Conservation (phyloP, 2,113 vertebrate species). For the Mormoops blainvillei region DNA sequence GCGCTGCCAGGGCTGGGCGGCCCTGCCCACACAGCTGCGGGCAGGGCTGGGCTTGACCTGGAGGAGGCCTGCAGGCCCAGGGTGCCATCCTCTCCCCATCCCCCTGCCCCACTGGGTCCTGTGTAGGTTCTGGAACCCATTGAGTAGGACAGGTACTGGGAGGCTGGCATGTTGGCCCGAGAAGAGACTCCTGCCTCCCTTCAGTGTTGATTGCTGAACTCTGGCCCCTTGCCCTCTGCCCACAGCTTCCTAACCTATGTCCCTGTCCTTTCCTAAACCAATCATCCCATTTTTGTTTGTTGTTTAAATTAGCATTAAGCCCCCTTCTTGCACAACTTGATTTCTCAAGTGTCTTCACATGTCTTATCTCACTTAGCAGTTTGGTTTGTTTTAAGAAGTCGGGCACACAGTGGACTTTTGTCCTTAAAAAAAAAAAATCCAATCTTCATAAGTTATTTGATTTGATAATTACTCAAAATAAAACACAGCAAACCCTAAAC, state of each 20-base stretch:
- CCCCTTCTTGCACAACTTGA: background rate
- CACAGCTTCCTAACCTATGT: background rate
- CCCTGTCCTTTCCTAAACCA: background rate
- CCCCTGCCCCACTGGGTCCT: background rate
- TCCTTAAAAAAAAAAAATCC: background rate
- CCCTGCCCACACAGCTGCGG: background rate
- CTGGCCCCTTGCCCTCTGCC: background rate
- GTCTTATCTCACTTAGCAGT: background rate
- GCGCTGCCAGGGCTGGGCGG: no score
- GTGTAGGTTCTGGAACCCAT: background rate
- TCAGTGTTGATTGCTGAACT: background rate
- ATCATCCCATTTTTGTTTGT: background rate
- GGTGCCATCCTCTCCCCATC: fast-evolving
- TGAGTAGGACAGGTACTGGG: background rate
- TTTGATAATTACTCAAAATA: background rate
- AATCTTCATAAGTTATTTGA: background rate
- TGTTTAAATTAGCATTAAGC: background rate
- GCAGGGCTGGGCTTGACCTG: fast-evolving
- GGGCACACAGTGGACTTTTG: background rate
- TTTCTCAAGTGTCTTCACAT: background rate
- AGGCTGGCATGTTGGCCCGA: background rate
- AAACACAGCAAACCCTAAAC: background rate
- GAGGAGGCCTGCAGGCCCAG: background rate
- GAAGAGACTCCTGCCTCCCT: background rate
- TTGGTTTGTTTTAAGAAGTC: constrained; percentile 17